Percentiles rank a stretch among this genome's conserved stretches.
Conservation (phyloP, 2,888 invertebrate genomes). For the Micropterix aruncella region DNA sequence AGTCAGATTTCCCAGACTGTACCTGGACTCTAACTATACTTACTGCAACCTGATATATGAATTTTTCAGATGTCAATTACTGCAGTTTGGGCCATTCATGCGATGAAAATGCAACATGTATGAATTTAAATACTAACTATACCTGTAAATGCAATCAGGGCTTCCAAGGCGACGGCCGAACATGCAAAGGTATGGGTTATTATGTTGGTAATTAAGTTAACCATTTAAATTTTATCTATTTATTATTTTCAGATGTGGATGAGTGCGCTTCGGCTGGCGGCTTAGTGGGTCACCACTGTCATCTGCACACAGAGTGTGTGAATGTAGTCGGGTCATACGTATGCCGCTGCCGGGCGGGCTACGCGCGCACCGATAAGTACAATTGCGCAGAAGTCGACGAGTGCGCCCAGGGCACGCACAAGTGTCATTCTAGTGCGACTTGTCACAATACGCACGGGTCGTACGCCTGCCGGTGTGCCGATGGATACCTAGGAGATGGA, state of each 20-base stretch:
- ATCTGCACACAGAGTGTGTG: slow-evolving; percentile 69
- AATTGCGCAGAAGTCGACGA: slow-evolving; percentile 73
- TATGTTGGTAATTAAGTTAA: slow-evolving; percentile 5
- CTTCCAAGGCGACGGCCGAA: slow-evolving; percentile 75
- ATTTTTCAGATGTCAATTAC: slow-evolving; percentile 67
- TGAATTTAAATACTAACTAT: slow-evolving; percentile 82
- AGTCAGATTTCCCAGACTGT: too few relatives aligned
- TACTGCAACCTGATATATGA: too few relatives aligned
- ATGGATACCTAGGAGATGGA: slow-evolving; percentile 67
- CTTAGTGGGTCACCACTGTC: slow-evolving; percentile 71
- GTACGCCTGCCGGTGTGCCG: slow-evolving; percentile 58
- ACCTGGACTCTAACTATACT: too few relatives aligned
- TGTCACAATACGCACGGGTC: slow-evolving; percentile 75
- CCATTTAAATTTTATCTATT: slow-evolving; percentile 3
- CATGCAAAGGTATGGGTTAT: slow-evolving; percentile 49
- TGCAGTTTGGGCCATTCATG: slow-evolving; percentile 81
- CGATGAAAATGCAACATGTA: slow-evolving; percentile 81
- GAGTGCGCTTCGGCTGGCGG: slow-evolving; percentile 72
- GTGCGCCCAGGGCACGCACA: slow-evolving; percentile 55
- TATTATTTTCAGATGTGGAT: slow-evolving; percentile 66
- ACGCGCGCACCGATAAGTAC: slow-evolving; percentile 60
- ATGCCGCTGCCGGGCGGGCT: slow-evolving; percentile 73
- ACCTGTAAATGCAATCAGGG: slow-evolving; percentile 84
- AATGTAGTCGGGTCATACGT: slow-evolving; percentile 72
- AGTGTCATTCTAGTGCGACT: slow-evolving; percentile 59